Evolutionary conservation across 2,888 invertebrate species (phyloP).

Genomic region (Pandemis cinnamomeana): DNA sequence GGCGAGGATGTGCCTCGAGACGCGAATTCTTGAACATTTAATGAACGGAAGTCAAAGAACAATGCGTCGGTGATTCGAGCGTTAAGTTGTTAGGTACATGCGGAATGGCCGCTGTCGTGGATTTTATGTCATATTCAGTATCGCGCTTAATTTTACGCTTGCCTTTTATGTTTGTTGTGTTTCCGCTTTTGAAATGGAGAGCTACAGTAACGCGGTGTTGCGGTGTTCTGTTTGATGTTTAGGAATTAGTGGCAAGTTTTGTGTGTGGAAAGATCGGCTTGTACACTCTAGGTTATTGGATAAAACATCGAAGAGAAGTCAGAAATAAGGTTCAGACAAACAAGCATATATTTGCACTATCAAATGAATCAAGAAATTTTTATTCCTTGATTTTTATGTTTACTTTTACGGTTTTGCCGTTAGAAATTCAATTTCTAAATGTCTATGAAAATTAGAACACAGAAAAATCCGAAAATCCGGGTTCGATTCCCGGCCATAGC

Average conservation of each 20-base stretch:
- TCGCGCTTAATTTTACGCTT: slow-evolving; percentile 32
- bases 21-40: slow-evolving; percentile 61
- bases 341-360: no score
- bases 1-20: slow-evolving; percentile 58
- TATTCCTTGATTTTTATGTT: no score
- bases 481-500: no score
- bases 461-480: no score
- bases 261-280: not conserved
- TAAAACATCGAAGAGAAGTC: no score
- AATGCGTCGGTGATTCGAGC: slow-evolving; percentile 57
- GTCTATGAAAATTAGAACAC: no score
- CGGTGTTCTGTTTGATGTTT: not conserved
- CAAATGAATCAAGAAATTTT: no score
- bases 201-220: not conserved
- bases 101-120: slow-evolving; percentile 31
- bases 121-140: slow-evolving; percentile 42
- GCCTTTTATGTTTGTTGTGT: slow-evolving; percentile 27
- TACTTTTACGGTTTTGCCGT: no score
- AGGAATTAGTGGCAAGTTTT: not conserved
- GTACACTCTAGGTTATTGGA: no score
- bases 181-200: slow-evolving; percentile 1
- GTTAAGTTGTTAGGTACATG: slow-evolving; percentile 47
- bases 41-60: slow-evolving; percentile 61
- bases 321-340: no score
- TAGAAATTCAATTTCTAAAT: no score